Evolutionary conservation across 2,113 vertebrate species (phyloP).

Genomic region (Grammomys dolichurus): DNA sequence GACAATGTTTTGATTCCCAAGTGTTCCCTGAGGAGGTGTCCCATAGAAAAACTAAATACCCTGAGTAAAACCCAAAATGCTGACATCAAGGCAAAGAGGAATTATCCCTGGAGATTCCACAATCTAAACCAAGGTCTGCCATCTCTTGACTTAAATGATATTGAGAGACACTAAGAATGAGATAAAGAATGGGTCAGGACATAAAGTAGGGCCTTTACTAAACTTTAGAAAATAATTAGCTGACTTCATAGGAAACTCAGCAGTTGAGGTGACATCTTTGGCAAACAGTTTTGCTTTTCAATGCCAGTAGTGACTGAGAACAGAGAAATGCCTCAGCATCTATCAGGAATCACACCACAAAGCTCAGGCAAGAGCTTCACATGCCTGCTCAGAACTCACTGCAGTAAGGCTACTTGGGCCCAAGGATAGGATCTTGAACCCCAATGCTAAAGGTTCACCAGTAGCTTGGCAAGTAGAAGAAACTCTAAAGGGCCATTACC

Average conservation of each 20-base stretch:
- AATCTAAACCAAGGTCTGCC: constrained; percentile 65
- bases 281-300: background rate
- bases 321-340: background rate
- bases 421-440: background rate
- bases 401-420: background rate
- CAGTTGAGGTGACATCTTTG: constrained; percentile 52
- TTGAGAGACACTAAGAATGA: constrained; percentile 77
- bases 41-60: constrained; percentile 16
- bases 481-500: background rate
- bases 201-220: constrained; percentile 74
- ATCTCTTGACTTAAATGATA: constrained; percentile 76
- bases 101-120: constrained; percentile 9
- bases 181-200: constrained; percentile 74
- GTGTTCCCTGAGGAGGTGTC: constrained; percentile 43
- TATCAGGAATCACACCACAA: background rate
- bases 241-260: background rate
- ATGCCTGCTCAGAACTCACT: background rate
- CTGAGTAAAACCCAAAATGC: background rate
- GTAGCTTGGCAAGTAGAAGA: background rate
- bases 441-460: background rate
- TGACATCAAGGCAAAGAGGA: background rate
- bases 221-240: constrained; percentile 61
- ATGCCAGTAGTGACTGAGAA: constrained; percentile 12
- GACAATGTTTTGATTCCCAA: constrained; percentile 60
- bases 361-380: background rate